These are phyloP conservation scores for Perca schrenkii DNA, from an alignment of 2,113 vertebrate genomes.

Conservation along the genomic window DNA sequence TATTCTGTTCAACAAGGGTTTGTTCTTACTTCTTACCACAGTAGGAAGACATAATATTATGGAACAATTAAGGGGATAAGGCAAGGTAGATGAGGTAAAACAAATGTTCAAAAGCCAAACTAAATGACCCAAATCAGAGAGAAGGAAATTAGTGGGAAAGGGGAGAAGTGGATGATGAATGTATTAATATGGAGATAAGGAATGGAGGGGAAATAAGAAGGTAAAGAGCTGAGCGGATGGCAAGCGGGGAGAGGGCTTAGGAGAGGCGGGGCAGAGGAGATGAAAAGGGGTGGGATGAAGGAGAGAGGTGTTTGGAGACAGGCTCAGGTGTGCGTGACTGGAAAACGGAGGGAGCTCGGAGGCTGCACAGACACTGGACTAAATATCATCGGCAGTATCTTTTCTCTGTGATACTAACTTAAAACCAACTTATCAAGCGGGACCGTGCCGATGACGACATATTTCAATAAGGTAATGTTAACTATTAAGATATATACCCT, in stretches of 20 bases:
- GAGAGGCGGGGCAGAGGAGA: slow-evolving; percentile 24
- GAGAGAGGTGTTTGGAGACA: slow-evolving; percentile 72
- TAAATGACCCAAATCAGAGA: neutral
- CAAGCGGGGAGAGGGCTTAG: slow-evolving; percentile 7
- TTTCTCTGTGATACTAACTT: slow-evolving; percentile 36
- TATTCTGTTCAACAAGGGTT: neutral
- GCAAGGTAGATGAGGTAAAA: neutral
- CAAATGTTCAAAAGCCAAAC: neutral
- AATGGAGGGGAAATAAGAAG: neutral
- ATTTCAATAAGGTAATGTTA: slow-evolving; percentile 60
- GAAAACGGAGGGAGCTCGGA: slow-evolving; percentile 77
- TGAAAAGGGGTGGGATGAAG: slow-evolving; percentile 53
- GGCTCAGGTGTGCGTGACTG: slow-evolving; percentile 83
- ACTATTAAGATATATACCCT: neutral
- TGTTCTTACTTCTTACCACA: neutral
- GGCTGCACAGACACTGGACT: slow-evolving; percentile 61
- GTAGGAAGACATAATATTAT: neutral
- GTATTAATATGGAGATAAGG: neutral
- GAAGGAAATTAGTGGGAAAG: neutral
- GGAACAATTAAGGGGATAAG: neutral
- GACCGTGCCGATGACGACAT: neutral
- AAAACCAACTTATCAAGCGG: slow-evolving; percentile 33
- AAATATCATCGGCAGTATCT: slow-evolving; percentile 10
- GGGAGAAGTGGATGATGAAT: neutral
- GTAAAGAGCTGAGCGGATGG: neutral